Conservation (phyloP, 2,113 vertebrate genomes). For the Epinephelus lanceolatus region DNA sequence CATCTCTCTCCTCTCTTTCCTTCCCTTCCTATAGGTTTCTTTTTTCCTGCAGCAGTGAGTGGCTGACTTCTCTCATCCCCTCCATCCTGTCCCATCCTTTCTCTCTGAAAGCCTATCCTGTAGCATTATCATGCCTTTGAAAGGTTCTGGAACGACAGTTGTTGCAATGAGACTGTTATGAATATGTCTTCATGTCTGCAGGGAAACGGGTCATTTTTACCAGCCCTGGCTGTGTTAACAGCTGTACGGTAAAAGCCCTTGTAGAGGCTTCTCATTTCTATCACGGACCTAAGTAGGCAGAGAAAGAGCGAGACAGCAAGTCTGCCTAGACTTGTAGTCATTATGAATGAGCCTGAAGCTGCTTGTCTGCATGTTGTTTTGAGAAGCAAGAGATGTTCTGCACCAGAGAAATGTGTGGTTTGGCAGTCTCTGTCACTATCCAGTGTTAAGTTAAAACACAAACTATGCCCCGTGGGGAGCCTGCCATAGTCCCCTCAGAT, state of each 20-base stretch:
- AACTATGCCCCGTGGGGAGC: conserved; percentile 21
- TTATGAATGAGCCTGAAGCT: conserved; percentile 70
- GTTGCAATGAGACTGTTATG: conserved; percentile 48
- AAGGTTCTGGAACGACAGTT: conserved; percentile 37
- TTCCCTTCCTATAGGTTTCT: conserved; percentile 14
- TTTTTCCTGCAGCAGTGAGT: conserved; percentile 5
- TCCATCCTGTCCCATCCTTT: conserved; percentile 17
- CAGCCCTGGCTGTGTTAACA: conserved; percentile 55
- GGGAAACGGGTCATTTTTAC: conserved; percentile 56
- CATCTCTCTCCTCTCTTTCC: not conserved
- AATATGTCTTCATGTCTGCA: conserved; percentile 51
- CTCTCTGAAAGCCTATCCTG: conserved; percentile 24
- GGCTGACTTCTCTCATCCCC: conserved; percentile 29
- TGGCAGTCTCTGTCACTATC: conserved; percentile 36
- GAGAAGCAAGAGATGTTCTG: conserved; percentile 41
- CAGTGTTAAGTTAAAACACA: conserved; percentile 46
- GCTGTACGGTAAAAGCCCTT: conserved; percentile 44
- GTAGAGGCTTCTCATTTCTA: conserved; percentile 46
- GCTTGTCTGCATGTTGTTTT: conserved; percentile 65
- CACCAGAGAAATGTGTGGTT: conserved; percentile 34
- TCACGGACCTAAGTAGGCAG: conserved; percentile 57
- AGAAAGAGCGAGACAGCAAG: conserved; percentile 42
- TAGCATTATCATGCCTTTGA: conserved; percentile 7
- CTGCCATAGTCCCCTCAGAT: conserved; percentile 37
- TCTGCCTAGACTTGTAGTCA: conserved; percentile 53